Percentiles rank a stretch among this genome's conserved stretches.
Conservation (phyloP, 2,888 invertebrate species). For the Alloscopus bannaensis region DNA sequence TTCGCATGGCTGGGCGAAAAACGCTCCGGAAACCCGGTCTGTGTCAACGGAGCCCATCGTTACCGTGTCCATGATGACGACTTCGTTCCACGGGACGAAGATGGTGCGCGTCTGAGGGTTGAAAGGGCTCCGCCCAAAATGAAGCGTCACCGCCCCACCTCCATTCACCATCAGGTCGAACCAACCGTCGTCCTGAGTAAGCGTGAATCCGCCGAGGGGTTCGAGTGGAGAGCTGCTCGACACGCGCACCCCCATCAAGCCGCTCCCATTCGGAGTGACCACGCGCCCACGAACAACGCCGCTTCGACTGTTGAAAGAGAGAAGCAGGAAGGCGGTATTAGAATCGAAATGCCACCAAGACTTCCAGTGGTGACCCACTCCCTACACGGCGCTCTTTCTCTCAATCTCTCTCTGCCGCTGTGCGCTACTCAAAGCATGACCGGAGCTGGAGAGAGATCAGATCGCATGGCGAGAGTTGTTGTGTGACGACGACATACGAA, state of each 20-base stretch:
- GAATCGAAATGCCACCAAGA: neutral
- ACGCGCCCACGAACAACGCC: slow-evolving; percentile 98
- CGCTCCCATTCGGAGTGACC: slow-evolving; percentile 91
- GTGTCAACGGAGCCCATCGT: slow-evolving; percentile 86
- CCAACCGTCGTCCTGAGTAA: slow-evolving; percentile 94
- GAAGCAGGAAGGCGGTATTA: neutral
- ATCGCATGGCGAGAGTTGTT: too few relatives aligned
- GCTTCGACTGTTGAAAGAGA: slow-evolving; percentile 84
- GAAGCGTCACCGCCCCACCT: slow-evolving; percentile 96
- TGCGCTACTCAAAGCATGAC: too few relatives aligned
- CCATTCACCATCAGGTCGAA: slow-evolving; percentile 99
- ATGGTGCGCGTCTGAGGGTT: slow-evolving; percentile 91
- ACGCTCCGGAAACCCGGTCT: slow-evolving; percentile 84
- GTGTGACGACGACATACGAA: too few relatives aligned
- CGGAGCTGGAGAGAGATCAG: too few relatives aligned
- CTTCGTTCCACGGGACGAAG: slow-evolving; percentile 97
- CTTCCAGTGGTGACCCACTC: neutral
- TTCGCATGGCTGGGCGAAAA: slow-evolving; percentile 85
- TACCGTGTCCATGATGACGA: slow-evolving; percentile 92
- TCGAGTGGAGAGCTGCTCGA: slow-evolving; percentile 91
- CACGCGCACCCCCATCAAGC: slow-evolving; percentile 96
- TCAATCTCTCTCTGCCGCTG: too few relatives aligned
- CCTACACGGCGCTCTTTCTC: too few relatives aligned
- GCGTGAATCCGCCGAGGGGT: slow-evolving; percentile 89
- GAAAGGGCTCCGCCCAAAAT: slow-evolving; percentile 94